Conservation (phyloP, 2,888 invertebrate species). For the Sminthurides aquaticus region DNA sequence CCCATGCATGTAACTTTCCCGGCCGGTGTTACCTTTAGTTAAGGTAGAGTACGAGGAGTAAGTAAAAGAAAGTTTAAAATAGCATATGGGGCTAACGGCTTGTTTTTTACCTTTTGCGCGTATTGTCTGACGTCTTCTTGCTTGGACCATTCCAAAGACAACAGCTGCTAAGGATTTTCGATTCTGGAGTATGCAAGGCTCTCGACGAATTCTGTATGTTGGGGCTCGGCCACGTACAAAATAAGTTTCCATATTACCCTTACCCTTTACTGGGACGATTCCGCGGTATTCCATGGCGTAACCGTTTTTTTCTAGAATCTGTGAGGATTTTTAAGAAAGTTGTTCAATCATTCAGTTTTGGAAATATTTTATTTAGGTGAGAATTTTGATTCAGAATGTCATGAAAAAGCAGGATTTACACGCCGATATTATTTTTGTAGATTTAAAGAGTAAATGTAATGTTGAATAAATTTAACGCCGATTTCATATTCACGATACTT, state of each 20-base stretch:
- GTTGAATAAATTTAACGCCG: too few species aligned
- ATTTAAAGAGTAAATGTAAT: too few species aligned
- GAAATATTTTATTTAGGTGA: too few species aligned
- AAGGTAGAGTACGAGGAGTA: too few species aligned
- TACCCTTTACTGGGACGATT: slow-evolving; percentile 82
- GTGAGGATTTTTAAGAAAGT: too few species aligned
- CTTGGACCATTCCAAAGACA: slow-evolving; percentile 81
- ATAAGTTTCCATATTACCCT: slow-evolving; percentile 93
- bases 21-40: too few species aligned
- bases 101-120: slow-evolving; percentile 38
- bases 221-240: slow-evolving; percentile 67
- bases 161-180: slow-evolving; percentile 72
- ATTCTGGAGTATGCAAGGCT: slow-evolving; percentile 38
- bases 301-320: slow-evolving; percentile 68
- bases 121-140: slow-evolving; percentile 60
- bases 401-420: too few species aligned
- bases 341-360: too few species aligned
- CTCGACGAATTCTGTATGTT: slow-evolving; percentile 33
- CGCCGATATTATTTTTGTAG: too few species aligned
- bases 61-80: neutral
- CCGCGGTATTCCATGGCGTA: slow-evolving; percentile 73
- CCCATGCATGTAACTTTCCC: too few species aligned
- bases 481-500: too few species aligned
- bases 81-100: neutral
- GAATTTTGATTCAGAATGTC: too few species aligned